Evolutionary conservation across 2,888 invertebrate species (phyloP), one percentile per base, ranked within the genome.

Genomic region (Synanthedon myopaeformis): DNA sequence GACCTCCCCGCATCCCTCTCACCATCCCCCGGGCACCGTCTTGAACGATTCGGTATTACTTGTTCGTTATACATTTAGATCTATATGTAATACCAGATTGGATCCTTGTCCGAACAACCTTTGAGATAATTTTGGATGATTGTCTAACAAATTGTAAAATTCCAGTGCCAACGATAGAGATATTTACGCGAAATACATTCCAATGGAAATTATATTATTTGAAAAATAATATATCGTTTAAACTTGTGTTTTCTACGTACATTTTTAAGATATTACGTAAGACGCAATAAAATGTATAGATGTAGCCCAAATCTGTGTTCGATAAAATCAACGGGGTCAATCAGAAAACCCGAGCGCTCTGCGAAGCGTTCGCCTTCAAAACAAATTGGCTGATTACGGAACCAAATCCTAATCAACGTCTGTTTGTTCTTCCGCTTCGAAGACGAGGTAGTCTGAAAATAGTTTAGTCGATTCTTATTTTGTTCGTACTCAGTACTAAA

Each of bases 381-480:
- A 69, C 68, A 69, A 71, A 68, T 66, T 59, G 60, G 58, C 66
- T 70, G 71, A 71, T 72, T 69, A 69, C 66, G 12, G 35, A 42
- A 54, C 42, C 53, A 51, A 57, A 57, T 55, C 55, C 54, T 57
- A 58, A 56, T 57, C 54, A 55, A 51, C 49, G 41, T 52, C 49
- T 53, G 53, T 58, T 58, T 58, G 57, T 56, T 45, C 51, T 58
- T 54, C 53, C 52, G 52, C 56, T 55, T 10, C 51, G 54, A 53
- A 54, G 35, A 35, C 35, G 35, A 35, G 35, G 35, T 8, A 35
- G 10, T 35, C 35, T 35, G 35, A 35, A 35, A 35, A 35, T 35
- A 35, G 35, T 35, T 35, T 35, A 35, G 35, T 35, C 35, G 35
- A 35, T 35, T 35, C 35, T 35, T 35, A 35, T 35, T 8, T 35